Evolutionary conservation across 2,888 invertebrate species (phyloP), one percentile per base, ranked within the genome.

Genomic region (Pyrgus malvae): DNA sequence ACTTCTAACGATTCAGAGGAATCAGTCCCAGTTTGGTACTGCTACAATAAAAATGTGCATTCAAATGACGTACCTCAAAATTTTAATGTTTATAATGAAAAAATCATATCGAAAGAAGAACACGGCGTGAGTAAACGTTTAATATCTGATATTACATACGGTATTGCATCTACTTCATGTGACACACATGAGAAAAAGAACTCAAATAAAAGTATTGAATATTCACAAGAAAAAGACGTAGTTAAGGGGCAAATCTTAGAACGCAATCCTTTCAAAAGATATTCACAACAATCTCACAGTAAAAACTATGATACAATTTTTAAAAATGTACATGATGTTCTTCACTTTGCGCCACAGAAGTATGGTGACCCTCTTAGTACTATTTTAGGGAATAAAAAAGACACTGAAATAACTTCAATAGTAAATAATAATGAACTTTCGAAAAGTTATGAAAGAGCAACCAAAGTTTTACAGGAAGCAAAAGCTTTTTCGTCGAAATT

Each of bases 381-480:
- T 14, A n/a, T n/a, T n/a, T n/a, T n/a, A n/a, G n/a, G n/a, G n/a
- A n/a, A n/a, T 14, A 21, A 6, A 3, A 19, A 2, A 29, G 7
- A 38, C n/a, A 38, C 27, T 17, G 8, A 9, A 14, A 16, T 6
- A 7, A 25, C 27, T 19, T n/a, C 4, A 12, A 6, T 29, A 44
- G 1, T n/a, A 12, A 44, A n/a, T 14, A 16, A 46, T 2, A 19
- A 19, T 9, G 40, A 46, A 5, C 8, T 53, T 9, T 9, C 25
- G 7, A 7, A 56, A 16, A 44, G 74, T 62, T 68, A 69, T 48
- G 59, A 63, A 50, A 69, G 68, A 57, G 59, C 71, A 25, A 59
- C 63, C 27, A 69, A 14, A 27, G 55, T 54, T 29, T 17, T 61
- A 33, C 16, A 38, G 7, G 55, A 61, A 33, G 60, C 60, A 17